These are phyloP conservation scores for Polyodon spathula DNA, from an alignment of 2,113 vertebrate genomes.

Conservation along the genomic window DNA sequence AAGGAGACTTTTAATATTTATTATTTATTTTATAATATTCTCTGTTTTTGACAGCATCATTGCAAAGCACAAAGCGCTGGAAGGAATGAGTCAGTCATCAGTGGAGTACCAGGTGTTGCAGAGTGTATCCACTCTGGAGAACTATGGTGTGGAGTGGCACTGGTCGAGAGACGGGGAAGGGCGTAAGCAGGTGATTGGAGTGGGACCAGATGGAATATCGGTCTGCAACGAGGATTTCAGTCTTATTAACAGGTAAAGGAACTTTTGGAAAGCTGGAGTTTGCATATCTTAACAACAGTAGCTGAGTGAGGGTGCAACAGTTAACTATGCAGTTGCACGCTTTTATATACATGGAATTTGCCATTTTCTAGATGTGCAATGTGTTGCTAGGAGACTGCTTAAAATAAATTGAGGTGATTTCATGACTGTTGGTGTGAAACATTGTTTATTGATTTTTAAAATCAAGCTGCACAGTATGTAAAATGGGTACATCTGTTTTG, in stretches of 20 bases:
- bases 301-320: too few species aligned
- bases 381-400: too few species aligned
- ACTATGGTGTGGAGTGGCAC: slow-evolving; percentile 96
- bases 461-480: too few species aligned
- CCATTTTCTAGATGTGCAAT: too few species aligned
- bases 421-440: too few species aligned
- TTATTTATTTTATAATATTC: not conserved
- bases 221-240: slow-evolving; percentile 87
- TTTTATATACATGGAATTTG: too few species aligned
- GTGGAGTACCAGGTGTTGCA: slow-evolving; percentile 91
- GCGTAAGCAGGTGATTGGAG: slow-evolving; percentile 78
- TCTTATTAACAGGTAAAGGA: slow-evolving; percentile 75
- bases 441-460: too few species aligned
- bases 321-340: too few species aligned
- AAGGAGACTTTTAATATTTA: not conserved
- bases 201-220: slow-evolving; percentile 88
- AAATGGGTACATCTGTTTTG: not conserved
- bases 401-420: too few species aligned
- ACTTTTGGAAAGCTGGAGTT: too few species aligned
- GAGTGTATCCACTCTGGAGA: slow-evolving; percentile 78
- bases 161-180: slow-evolving; percentile 76
- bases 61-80: slow-evolving; percentile 78
- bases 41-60: slow-evolving; percentile 61
- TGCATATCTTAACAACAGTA: too few species aligned
- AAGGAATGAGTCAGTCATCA: slow-evolving; percentile 71